phyloP scores from a whole-genome alignment of 2,888 invertebrate genomes.

The Holacanthella duospinosa region DNA sequence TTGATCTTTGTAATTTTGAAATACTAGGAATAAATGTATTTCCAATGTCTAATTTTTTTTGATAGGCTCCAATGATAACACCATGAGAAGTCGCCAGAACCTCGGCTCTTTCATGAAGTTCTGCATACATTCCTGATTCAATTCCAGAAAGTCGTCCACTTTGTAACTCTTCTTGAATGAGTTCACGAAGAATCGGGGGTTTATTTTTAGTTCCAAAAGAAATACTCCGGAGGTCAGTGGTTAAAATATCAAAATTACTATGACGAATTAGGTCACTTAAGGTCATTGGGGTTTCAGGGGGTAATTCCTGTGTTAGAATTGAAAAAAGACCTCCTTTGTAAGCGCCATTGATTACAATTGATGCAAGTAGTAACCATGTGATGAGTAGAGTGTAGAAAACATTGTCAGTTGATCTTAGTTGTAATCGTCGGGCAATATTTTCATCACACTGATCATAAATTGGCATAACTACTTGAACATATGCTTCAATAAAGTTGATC shows the following conservation, averaged over 20 bases:
- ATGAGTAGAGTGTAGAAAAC: neutral
- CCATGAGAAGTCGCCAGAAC: neutral
- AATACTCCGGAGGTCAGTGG: neutral
- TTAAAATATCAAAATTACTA: neutral
- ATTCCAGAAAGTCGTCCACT: neutral
- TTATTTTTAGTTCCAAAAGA: neutral
- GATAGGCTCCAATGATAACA: neutral
- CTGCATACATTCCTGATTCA: neutral
- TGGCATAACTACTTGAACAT: neutral
- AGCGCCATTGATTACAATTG: neutral
- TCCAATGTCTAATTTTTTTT: neutral
- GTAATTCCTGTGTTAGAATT: neutral
- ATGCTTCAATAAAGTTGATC: neutral
- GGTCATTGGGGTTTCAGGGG: neutral
- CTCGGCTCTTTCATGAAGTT: neutral
- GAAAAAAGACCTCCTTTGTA: neutral
- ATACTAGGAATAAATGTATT: neutral
- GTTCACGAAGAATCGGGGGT: neutral
- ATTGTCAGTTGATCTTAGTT: neutral
- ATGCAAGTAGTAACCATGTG: neutral
- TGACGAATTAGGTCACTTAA: neutral
- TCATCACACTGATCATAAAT: neutral
- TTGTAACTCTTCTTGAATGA: neutral
- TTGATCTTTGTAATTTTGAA: neutral
- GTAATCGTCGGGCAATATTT: neutral